phyloP scores from a whole-genome alignment of 2,888 invertebrate species.

The Cataglyphis altisquamis region DNA sequence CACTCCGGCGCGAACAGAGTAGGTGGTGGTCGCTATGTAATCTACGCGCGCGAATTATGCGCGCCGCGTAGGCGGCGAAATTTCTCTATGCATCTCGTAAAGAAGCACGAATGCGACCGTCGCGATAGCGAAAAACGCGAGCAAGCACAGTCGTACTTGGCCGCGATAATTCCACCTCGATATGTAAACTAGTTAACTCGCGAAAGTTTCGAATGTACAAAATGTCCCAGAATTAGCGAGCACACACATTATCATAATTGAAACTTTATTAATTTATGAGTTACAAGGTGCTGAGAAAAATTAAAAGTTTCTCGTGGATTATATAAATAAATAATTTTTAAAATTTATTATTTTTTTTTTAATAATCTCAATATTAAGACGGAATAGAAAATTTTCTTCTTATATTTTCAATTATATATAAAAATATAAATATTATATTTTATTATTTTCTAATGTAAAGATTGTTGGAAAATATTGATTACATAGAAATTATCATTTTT shows the following conservation, averaged over 20 bases:
- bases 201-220: neutral
- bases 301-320: neutral
- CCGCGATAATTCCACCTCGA: neutral
- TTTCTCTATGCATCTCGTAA: slow-evolving; percentile 45
- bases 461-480: neutral
- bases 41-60: slow-evolving; percentile 52
- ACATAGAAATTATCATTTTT: neutral
- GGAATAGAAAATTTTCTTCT: neutral
- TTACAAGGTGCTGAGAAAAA: neutral
- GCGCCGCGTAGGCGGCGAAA: slow-evolving; percentile 40
- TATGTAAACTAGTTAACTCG: slow-evolving; percentile 28
- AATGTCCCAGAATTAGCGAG: neutral
- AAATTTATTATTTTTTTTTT: neutral
- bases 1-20: slow-evolving; percentile 39
- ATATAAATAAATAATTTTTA: neutral
- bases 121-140: slow-evolving; percentile 27
- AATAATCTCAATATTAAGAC: neutral
- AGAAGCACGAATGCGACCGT: slow-evolving; percentile 17
- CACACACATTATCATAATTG: neutral
- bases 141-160: neutral
- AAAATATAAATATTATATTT: no score
- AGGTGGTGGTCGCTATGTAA: slow-evolving; percentile 56
- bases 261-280: neutral
- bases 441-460: neutral
- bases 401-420: neutral